Conservation (phyloP, 2,797 vertebrate species). For the Sebastes matsubarae region DNA sequence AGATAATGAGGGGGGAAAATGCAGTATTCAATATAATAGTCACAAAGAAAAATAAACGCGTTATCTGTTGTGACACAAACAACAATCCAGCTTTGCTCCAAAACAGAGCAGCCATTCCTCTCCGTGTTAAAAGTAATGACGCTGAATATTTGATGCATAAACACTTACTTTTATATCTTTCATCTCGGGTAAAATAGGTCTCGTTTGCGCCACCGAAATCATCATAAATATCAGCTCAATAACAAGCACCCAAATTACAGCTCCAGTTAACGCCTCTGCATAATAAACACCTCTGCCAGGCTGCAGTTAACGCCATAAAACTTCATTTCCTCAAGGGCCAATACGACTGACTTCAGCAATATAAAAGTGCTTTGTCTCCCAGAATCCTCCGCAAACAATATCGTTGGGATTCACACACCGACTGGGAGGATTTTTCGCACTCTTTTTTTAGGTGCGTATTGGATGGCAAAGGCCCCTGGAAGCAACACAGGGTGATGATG, state of each 20-base stretch:
- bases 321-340: constrained; percentile 66
- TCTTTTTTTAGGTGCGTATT: constrained; percentile 54
- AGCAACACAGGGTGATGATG: constrained; percentile 34
- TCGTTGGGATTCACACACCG: constrained; percentile 59
- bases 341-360: constrained; percentile 51
- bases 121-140: not conserved
- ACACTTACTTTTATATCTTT: constrained; percentile 5
- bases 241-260: constrained; percentile 42
- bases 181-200: not conserved
- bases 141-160: constrained; percentile 24
- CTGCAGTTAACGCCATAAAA: constrained; percentile 62
- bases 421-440: constrained; percentile 49
- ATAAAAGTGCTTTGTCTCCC: constrained; percentile 55
- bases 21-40: not conserved
- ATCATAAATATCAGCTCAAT: constrained; percentile 50
- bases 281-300: constrained; percentile 57
- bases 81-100: not conserved
- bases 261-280: constrained; percentile 37
- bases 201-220: constrained; percentile 25
- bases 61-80: constrained; percentile 5
- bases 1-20: not conserved
- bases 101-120: not conserved
- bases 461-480: constrained; percentile 52
- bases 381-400: constrained; percentile 52
- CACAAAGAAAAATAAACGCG: not conserved